Conservation (phyloP, 2,797 vertebrate species). For the Pogoniulus pusillus region DNA sequence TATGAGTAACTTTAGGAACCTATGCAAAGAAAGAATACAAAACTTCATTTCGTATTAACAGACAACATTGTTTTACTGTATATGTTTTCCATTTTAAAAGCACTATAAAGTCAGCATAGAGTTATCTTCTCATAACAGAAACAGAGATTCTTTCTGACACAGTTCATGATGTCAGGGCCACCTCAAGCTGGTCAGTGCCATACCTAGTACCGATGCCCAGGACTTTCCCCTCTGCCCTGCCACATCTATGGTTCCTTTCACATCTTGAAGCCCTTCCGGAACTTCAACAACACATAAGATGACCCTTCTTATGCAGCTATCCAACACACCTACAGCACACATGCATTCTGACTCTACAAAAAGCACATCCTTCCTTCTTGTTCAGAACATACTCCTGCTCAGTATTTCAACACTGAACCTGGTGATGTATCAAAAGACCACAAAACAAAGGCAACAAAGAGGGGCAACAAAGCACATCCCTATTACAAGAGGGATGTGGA, state of each 20-base stretch:
- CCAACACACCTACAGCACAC: neutral
- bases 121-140: neutral
- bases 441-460: neutral
- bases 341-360: neutral
- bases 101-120: neutral
- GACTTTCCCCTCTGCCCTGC: neutral
- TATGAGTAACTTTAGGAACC: constrained; percentile 96
- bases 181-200: neutral
- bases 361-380: neutral
- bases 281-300: neutral
- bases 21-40: constrained; percentile 50
- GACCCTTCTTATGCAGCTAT: neutral
- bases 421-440: neutral
- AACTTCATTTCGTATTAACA: neutral
- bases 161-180: neutral
- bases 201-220: neutral
- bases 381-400: neutral
- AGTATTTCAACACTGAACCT: neutral
- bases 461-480: no score
- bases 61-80: neutral
- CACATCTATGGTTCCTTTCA: neutral
- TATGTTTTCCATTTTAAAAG: neutral
- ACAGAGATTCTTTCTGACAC: neutral
- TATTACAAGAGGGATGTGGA: no score
- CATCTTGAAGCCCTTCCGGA: neutral